These are phyloP conservation scores for Epizoanthus scotinus DNA, from an alignment of 92 coral and sea anemone genomes.

Conservation along the genomic window DNA sequence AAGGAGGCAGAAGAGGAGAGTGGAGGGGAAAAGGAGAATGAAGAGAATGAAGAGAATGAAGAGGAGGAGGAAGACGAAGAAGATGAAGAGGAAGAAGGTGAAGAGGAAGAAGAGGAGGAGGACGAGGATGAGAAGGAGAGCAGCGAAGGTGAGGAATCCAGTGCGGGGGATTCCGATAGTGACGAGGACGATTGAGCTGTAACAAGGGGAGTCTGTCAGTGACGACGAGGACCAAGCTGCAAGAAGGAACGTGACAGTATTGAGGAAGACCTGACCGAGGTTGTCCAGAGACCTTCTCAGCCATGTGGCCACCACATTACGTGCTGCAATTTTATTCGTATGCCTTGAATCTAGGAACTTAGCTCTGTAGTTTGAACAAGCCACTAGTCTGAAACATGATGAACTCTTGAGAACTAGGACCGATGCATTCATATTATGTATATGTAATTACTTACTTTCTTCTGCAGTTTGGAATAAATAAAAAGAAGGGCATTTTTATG, in stretches of 20 bases:
- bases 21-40: constrained; percentile 46
- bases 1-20: constrained; percentile 61
- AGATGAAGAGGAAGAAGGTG: constrained; percentile 57
- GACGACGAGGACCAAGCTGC: not conserved
- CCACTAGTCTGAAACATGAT: no score
- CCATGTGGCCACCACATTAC: not conserved
- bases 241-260: no score
- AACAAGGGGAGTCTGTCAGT: not conserved
- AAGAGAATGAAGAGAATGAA: constrained; percentile 46
- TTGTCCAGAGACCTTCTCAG: not conserved
- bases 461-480: no score
- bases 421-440: no score
- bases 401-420: no score
- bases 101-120: constrained; percentile 58
- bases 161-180: constrained; percentile 65
- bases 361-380: no score
- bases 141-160: constrained; percentile 75
- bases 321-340: no score
- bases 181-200: constrained; percentile 69
- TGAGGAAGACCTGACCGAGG: not conserved
- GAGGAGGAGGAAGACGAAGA: constrained; percentile 53
- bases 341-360: no score
- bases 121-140: constrained; percentile 65
- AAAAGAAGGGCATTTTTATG: no score
- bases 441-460: no score